Conservation (phyloP, 2,797 vertebrate species). For the Chelmon rostratus region DNA sequence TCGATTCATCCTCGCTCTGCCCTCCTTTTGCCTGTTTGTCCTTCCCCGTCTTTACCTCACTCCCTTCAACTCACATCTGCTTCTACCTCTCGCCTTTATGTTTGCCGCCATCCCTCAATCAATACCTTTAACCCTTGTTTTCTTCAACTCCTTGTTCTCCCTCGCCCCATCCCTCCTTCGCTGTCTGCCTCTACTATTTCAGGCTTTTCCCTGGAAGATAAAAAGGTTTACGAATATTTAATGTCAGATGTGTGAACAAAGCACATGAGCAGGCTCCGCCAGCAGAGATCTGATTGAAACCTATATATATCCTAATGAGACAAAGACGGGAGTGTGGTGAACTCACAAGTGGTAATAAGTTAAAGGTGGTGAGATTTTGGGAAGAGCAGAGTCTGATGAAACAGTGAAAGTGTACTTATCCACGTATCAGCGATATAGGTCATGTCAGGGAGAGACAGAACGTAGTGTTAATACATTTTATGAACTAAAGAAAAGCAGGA, state of each 20-base stretch:
- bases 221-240: slow-evolving; percentile 63
- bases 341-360: slow-evolving; percentile 27
- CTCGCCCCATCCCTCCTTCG: neutral
- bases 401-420: slow-evolving; percentile 6
- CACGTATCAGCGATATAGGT: slow-evolving; percentile 17
- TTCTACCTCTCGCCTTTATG: slow-evolving; percentile 51
- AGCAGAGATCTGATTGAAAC: slow-evolving; percentile 50
- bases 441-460: slow-evolving; percentile 27
- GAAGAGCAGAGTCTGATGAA: slow-evolving; percentile 16
- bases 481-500: slow-evolving; percentile 29
- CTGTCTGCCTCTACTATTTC: slow-evolving; percentile 31
- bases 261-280: slow-evolving; percentile 29
- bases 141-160: slow-evolving; percentile 21
- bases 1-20: slow-evolving; percentile 51
- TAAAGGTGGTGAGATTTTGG: slow-evolving; percentile 36
- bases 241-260: slow-evolving; percentile 68
- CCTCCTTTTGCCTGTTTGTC: slow-evolving; percentile 51
- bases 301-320: slow-evolving; percentile 43
- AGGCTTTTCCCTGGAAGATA: slow-evolving; percentile 54
- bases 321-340: slow-evolving; percentile 31
- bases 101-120: slow-evolving; percentile 56
- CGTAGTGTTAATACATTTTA: slow-evolving; percentile 39
- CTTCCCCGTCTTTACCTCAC: slow-evolving; percentile 48
- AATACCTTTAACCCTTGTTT: slow-evolving; percentile 63
- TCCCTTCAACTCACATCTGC: slow-evolving; percentile 45